Evolutionary conservation across 2,888 invertebrate genomes (phyloP), one percentile per base, ranked within the genome.

Genomic region (Scrobipalpa atriplicella): DNA sequence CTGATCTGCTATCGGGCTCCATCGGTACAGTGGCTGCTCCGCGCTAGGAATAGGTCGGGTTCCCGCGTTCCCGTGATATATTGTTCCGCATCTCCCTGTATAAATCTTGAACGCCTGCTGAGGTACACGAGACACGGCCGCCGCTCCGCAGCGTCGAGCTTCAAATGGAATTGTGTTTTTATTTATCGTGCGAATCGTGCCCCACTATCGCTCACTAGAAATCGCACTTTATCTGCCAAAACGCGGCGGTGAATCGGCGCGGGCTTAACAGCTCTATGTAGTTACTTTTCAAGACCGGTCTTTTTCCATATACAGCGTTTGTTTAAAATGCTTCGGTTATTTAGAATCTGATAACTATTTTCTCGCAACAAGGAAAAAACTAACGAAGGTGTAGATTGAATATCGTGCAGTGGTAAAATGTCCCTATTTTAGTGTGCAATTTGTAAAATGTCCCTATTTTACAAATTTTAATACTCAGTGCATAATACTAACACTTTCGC

Each of bases 81-180:
- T 92, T 88, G 91, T 87, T 87, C 86, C 89, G 89, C 90, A 91
- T 91, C 91, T 90, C 87, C 82, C 83, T 86, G 83, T 90, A 92
- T 92, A 92, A 92, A 92, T 92, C 92, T 90, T 87, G 91, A 87
- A 85, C 90, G 90, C 92, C 92, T 89, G 92, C 92, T 92, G 92
- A 90, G 92, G 92, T 91, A 92, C 92, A 92, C 88, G 92, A 82
- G 87, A 88, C 90, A 82, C 82, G 84, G 86, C 85, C 87, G 88
- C 86, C 82, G 87, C 85, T 82, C 86, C 86, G 82, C 89, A 86
- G 83, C 86, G 80, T 81, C 83, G 82, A 81, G 89, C 89, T 86
- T 90, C 90, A 90, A 91, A 91, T 91, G 90, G 92, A 91, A 92
- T 92, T 91, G 90, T 92, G 87, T 92, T 92, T 92, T 92, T 92